phyloP scores from a whole-genome alignment of 2,888 invertebrate genomes.

The Stegana nigrithorax region DNA sequence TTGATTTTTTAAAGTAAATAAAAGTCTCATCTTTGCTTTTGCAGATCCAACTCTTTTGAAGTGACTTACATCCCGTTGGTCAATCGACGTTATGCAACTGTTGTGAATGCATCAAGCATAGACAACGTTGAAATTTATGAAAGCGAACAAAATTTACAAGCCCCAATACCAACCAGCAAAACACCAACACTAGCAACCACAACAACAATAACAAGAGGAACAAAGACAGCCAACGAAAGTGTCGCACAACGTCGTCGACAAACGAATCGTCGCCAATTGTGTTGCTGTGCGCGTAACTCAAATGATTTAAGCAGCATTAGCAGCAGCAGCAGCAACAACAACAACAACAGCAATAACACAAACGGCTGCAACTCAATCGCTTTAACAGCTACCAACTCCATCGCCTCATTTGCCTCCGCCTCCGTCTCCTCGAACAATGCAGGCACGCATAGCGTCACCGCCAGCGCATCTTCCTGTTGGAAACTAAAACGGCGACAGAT shows the following conservation, averaged over 20 bases:
- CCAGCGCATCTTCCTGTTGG: slow-evolving; percentile 33
- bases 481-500: slow-evolving; percentile 41
- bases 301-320: slow-evolving; percentile 22
- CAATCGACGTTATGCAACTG: slow-evolving; percentile 23
- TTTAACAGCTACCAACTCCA: too few species aligned
- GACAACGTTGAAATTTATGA: not conserved
- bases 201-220: slow-evolving; percentile 14
- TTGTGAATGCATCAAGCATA: not conserved
- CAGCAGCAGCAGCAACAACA: slow-evolving; percentile 21
- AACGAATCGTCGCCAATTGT: slow-evolving; percentile 29
- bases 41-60: slow-evolving; percentile 37
- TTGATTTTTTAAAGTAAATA: not conserved
- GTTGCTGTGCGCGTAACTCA: slow-evolving; percentile 44
- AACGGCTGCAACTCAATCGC: not conserved
- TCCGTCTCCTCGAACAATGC: too few species aligned
- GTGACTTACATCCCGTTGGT: slow-evolving; percentile 34
- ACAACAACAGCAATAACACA: not conserved
- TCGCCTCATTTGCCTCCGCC: too few species aligned
- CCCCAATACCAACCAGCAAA: not conserved
- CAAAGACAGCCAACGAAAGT: not conserved
- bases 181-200: slow-evolving; percentile 9
- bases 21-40: slow-evolving; percentile 8
- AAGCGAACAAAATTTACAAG: not conserved
- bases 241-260: not conserved
- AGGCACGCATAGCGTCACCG: too few species aligned